phyloP scores from a whole-genome alignment of 2,797 vertebrate species.

The Muraenolepis orangiensis region DNA sequence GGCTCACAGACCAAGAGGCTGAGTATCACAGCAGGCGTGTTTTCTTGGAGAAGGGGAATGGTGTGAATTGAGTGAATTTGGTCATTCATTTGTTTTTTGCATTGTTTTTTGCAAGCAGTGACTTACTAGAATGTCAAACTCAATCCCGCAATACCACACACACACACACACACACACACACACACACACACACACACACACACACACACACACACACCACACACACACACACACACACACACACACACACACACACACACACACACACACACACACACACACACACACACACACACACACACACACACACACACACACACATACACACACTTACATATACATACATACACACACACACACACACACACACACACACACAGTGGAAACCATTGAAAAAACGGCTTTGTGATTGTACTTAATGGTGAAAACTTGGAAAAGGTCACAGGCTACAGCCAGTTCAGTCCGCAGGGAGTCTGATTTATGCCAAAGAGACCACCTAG shows the following conservation, averaged over 20 bases:
- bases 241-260: too few species aligned
- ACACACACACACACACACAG: background rate
- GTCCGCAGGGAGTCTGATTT: constrained; percentile 31
- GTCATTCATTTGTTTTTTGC: background rate
- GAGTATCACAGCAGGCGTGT: background rate
- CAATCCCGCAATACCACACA: background rate
- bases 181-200: background rate
- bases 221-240: background rate
- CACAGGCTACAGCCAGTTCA: constrained; percentile 47
- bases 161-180: constrained; percentile 5
- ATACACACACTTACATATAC: background rate
- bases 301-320: too few species aligned
- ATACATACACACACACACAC: too few species aligned
- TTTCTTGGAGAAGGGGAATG: background rate
- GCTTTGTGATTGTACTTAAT: constrained; percentile 8
- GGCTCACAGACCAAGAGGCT: background rate
- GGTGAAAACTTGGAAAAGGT: constrained; percentile 45
- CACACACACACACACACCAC: background rate
- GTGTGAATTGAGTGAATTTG: background rate
- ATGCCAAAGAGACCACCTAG: constrained; percentile 53
- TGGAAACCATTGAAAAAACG: background rate
- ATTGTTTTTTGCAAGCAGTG: background rate
- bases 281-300: too few species aligned
- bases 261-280: too few species aligned
- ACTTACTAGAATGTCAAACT: background rate